These are phyloP conservation scores for Lerema accius DNA, from an alignment of 1,140 invertebrate species.

Conservation along the genomic window DNA sequence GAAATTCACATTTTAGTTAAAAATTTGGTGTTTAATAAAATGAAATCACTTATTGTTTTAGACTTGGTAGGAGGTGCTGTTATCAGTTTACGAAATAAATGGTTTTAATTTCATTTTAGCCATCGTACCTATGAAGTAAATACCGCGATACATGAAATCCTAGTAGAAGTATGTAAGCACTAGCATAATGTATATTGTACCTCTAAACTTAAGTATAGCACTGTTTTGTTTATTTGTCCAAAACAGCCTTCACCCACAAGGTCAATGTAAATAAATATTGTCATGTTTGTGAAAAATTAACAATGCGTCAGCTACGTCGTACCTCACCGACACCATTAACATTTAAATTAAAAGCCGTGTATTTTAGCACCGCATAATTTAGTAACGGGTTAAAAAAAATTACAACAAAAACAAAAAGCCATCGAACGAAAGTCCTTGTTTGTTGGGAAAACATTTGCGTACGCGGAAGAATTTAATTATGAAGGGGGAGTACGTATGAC, in stretches of 20 bases:
- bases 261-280: slow-evolving; percentile 14
- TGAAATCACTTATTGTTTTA: too few relatives aligned
- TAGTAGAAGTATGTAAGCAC: too few relatives aligned
- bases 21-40: too few relatives aligned
- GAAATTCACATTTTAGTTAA: too few relatives aligned
- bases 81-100: too few relatives aligned
- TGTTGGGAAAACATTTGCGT: slow-evolving; percentile 19
- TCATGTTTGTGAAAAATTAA: not conserved
- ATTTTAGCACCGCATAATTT: not conserved
- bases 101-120: too few relatives aligned
- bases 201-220: too few relatives aligned
- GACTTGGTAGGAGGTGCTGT: too few relatives aligned
- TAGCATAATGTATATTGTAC: too few relatives aligned
- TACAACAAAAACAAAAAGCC: slow-evolving; percentile 8
- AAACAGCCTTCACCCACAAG: not conserved
- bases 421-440: not conserved
- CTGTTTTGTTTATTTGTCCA: too few relatives aligned
- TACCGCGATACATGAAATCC: too few relatives aligned
- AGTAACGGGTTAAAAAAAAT: slow-evolving; percentile 16
- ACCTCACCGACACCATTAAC: slow-evolving; percentile 3
- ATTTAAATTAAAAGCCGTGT: slow-evolving; percentile 27
- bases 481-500: not conserved
- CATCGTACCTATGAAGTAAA: too few relatives aligned
- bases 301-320: slow-evolving; percentile 8
- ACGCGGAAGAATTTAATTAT: slow-evolving; percentile 21